A percentile compares a stretch with the other conserved stretches of the same genome.
These are phyloP conservation scores for Chaenodraco wilsoni DNA, from an alignment of 2,797 vertebrate species.

Conservation along the genomic window DNA sequence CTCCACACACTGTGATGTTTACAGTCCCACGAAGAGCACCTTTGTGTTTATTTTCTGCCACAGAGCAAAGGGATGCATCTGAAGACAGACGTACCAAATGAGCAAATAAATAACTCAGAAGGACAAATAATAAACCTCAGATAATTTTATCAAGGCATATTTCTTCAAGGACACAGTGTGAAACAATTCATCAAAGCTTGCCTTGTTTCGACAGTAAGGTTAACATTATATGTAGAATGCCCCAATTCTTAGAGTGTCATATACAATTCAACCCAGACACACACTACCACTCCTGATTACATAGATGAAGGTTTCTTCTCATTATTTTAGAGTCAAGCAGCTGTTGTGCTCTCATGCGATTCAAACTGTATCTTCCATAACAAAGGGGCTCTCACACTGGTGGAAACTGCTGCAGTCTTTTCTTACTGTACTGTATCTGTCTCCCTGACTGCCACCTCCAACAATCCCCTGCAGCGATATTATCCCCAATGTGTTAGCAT, in stretches of 20 bases:
- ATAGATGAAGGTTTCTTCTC: constrained; percentile 54
- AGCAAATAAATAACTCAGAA: constrained; percentile 38
- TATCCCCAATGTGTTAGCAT: constrained; percentile 21
- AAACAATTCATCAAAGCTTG: constrained; percentile 48
- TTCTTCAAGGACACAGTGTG: constrained; percentile 41
- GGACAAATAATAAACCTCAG: constrained; percentile 42
- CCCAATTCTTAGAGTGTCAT: constrained; percentile 39
- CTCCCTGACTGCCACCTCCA: constrained; percentile 25
- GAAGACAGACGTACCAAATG: constrained; percentile 31
- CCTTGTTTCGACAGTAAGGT: constrained; percentile 24
- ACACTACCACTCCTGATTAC: constrained; percentile 11
- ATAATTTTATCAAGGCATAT: constrained; percentile 37
- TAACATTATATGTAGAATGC: constrained; percentile 49
- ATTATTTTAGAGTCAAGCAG: constrained; percentile 51
- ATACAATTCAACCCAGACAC: constrained; percentile 30
- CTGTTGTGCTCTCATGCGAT: constrained; percentile 56
- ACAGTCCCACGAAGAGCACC: constrained; percentile 45
- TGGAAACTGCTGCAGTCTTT: constrained; percentile 25
- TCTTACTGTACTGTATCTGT: constrained; percentile 24
- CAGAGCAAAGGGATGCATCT: constrained; percentile 26
- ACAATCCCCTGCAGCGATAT: constrained; percentile 34
- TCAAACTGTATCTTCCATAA: constrained; percentile 55
- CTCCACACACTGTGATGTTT: constrained; percentile 40
- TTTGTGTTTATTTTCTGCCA: constrained; percentile 48
- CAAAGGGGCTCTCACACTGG: constrained; percentile 38